Base-by-base conservation (phyloP, 2,113 vertebrate species). In the Macroglossus sobrinus region DNA sequence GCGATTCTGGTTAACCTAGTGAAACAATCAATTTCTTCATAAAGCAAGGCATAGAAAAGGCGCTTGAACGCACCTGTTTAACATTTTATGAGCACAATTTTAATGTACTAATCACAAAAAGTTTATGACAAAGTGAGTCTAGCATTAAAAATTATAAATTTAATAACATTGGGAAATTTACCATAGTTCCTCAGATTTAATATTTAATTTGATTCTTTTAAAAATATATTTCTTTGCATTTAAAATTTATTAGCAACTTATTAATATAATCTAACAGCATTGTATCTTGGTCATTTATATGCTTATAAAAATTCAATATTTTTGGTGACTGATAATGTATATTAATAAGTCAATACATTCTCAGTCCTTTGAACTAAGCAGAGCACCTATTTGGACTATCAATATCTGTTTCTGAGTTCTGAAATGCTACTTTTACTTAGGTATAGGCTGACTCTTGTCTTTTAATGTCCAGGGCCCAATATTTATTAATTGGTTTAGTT, bases 31-130 rank as follows among this genome's bases (percentile, higher is more conserved):
- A 69, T 93, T 97, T 89, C 64, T 96, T 82, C 92, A 86, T 66
- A 91, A 97, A 97, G 92, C 7, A 90, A 89, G 28, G 9, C 87
- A 94, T 85, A 68, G 63, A 93, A 95, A 96, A 69, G 93, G 4
- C 21, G 2, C 64, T 92, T 43, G 24, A 57, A 97, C 86, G 76
- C 84, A 85, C 84, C 93, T 11, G 7, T 24, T 81, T 82, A 93
- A 28, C 28, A 68, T 94, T 97, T 87, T 75, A 4, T 84, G 89
- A 61, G 55, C 45, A 84, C 47, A 75, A 80, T 30, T 89, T 93
- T 97, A 45, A 53, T 95, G 35, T 0, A 66, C 8, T 61, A 85
- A 79, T 95, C 40, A 87, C 40, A 93, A 95, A 89, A 55, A 79
- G 0, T n/a, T 69, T 75, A 82, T 26, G 5, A 28, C 45, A 89